These are phyloP conservation scores for Hippocampus kuda DNA, from an alignment of 2,797 vertebrate genomes.

Conservation along the genomic window DNA sequence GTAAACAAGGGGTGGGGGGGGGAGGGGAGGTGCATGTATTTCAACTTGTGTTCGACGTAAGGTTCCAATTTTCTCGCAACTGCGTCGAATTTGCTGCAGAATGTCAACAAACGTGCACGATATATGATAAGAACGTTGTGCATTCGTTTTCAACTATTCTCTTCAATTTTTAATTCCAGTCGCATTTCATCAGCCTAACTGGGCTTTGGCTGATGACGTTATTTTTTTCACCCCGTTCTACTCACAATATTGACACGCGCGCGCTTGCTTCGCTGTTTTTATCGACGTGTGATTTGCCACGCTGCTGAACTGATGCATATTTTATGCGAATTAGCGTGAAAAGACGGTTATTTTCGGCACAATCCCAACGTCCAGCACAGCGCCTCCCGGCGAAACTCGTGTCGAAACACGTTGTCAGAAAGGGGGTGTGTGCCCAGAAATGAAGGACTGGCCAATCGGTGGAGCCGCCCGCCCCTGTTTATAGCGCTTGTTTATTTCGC, in stretches of 20 bases:
- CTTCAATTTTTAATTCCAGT: neutral
- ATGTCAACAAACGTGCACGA: neutral
- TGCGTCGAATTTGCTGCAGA: neutral
- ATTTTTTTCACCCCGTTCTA: neutral
- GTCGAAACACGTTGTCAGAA: constrained; percentile 67
- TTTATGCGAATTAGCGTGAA: neutral
- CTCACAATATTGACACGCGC: neutral
- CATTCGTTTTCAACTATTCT: neutral
- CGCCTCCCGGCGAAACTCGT: constrained; percentile 61
- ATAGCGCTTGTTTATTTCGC: constrained; percentile 60
- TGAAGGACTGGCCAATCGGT: constrained; percentile 54
- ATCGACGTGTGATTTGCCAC: neutral
- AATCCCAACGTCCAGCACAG: constrained; percentile 13
- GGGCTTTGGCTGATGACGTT: neutral
- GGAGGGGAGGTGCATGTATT: neutral
- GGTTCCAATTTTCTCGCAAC: neutral
- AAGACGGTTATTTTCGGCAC: neutral
- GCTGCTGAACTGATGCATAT: neutral
- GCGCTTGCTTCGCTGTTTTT: neutral
- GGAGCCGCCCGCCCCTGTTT: constrained; percentile 34
- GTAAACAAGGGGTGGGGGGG: neutral
- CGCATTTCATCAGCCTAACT: neutral
- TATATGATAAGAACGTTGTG: neutral
- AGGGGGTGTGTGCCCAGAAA: constrained; percentile 58
- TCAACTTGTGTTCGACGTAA: neutral